phyloP scores from a whole-genome alignment of 2,113 vertebrate genomes.

The Aix galericulata region DNA sequence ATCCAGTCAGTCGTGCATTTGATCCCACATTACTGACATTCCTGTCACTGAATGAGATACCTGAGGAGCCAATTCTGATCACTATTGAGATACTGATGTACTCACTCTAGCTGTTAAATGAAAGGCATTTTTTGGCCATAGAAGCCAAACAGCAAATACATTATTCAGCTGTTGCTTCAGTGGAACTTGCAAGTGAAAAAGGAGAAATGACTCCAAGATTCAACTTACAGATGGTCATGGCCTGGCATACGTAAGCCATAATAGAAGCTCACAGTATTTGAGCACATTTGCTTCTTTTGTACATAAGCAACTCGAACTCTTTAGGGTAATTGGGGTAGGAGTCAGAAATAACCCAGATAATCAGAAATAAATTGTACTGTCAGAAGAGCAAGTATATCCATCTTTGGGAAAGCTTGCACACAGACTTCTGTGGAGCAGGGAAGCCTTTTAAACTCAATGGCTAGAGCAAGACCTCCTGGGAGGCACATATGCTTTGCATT shows the following conservation, averaged over 20 bases:
- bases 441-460: not conserved
- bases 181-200: slow-evolving; percentile 3
- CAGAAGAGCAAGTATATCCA: slow-evolving; percentile 17
- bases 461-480: not conserved
- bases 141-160: not conserved
- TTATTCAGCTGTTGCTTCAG: not conserved
- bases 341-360: slow-evolving; percentile 42
- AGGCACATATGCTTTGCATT: slow-evolving; percentile 29
- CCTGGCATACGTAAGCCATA: not conserved
- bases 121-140: slow-evolving; percentile 12
- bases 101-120: not conserved
- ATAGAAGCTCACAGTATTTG: not conserved
- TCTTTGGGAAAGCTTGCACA: slow-evolving; percentile 41
- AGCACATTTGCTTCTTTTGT: not conserved
- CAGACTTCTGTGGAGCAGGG: not conserved
- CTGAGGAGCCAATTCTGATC: slow-evolving; percentile 1
- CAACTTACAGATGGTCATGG: not conserved
- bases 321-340: not conserved
- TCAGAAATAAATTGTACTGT: not conserved
- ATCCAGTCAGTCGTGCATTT: not conserved
- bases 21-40: slow-evolving; percentile 40
- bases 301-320: not conserved
- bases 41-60: not conserved
- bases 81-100: not conserved
- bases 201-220: not conserved